A percentile compares a stretch with the other conserved stretches of the same genome.
These are phyloP conservation scores for Drosophila carrolli DNA, from an alignment of 1,140 invertebrate species.

Conservation along the genomic window DNA sequence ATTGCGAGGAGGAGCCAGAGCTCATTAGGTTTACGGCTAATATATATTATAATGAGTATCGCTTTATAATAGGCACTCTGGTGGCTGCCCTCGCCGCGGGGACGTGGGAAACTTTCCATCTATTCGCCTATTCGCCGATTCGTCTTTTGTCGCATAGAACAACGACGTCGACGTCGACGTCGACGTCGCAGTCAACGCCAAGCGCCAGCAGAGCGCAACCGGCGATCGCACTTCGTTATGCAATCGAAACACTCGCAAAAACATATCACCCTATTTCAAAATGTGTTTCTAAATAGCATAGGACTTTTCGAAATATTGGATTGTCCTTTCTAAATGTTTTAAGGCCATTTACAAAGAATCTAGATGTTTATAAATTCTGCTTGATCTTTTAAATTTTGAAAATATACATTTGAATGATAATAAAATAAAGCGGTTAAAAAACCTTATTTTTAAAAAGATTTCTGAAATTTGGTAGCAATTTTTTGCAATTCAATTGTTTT, in stretches of 20 bases:
- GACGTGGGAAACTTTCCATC: slow-evolving; percentile 47
- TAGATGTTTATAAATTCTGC: no score
- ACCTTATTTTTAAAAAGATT: no score
- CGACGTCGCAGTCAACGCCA: background rate
- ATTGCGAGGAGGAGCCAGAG: slow-evolving; percentile 27
- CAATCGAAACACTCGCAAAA: slow-evolving; percentile 20
- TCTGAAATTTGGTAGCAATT: no score
- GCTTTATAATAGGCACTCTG: slow-evolving; percentile 43
- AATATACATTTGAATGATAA: no score
- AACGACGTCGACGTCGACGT: no score
- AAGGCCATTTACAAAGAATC: no score
- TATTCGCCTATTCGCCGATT: slow-evolving; percentile 6
- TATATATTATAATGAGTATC: slow-evolving; percentile 54
- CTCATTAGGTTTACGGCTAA: slow-evolving; percentile 53
- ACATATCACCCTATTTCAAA: background rate
- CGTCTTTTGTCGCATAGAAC: slow-evolving; percentile 35
- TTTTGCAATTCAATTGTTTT: no score
- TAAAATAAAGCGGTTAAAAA: no score
- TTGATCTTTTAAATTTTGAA: no score
- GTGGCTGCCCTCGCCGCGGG: slow-evolving; percentile 6
- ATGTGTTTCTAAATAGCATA: background rate
- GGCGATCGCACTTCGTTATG: slow-evolving; percentile 33
- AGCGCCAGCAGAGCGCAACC: slow-evolving; percentile 39
- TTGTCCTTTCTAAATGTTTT: no score
- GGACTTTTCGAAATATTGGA: background rate